Evolutionary conservation across 2,888 invertebrate species (phyloP), one percentile per base, ranked within the genome.

Genomic region (Ommatoiulus sabulosus): DNA sequence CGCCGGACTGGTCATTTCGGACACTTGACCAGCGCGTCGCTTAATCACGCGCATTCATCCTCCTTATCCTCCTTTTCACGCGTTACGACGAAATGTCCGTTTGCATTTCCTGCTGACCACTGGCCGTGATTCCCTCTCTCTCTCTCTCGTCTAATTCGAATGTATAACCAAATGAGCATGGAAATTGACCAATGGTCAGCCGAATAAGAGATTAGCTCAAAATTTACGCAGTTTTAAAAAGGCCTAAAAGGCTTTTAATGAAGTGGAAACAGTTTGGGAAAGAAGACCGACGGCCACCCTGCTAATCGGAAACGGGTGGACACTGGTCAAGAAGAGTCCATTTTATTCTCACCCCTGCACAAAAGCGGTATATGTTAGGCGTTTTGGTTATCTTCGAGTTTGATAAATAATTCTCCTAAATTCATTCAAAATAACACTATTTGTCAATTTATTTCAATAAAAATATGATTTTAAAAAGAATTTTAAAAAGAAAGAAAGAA

Each of bases 171-270:
- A 72, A 72, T 72, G 72, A 72, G 72, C 72, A 24, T 72, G 72
- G 72, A 72, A 72, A 72, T 24, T 72, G 72, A 72, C 72, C 72
- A 72, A 72, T 72, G 72, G 72, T 72, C 72, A 72, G 72, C 72
- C 72, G 72, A 72, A 72, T 20, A 72, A 72, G 72, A 72, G 72
- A 72, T 72, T 72, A 72, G 72, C 72, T 12, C 10, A 24, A 72
- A 72, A 72, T 72, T 72, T 72, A 72, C 72, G 72, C 24, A 20
- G 24, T 72, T 72, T 72, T 72, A 72, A 72, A 72, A 72, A 72
- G 72, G 24, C 72, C 72, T 72, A 72, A 72, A 72, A 72, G 72
- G 72, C 8, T 72, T 72, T 72, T 72, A 72, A 72, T 72, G 72
- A 72, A 72, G 72, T 72, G 72, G 72, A 72, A 72, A 72, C 72